These are phyloP conservation scores for Gymnothorax reevesii DNA, from an alignment of 2,797 vertebrate species.

Conservation along the genomic window DNA sequence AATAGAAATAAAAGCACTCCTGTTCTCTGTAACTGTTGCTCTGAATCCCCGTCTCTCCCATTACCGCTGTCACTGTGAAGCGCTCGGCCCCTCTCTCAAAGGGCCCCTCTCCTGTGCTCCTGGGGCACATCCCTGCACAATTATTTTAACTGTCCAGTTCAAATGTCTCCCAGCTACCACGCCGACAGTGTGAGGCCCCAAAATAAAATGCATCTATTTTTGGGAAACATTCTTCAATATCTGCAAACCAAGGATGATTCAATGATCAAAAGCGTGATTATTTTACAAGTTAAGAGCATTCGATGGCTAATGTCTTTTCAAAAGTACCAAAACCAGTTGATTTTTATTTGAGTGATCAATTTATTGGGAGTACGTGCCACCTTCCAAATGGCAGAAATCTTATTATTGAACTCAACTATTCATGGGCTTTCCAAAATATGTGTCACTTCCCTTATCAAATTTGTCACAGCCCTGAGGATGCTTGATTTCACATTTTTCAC, in stretches of 20 bases:
- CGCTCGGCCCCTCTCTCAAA: slow-evolving; percentile 47
- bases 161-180: background rate
- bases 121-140: slow-evolving; percentile 30
- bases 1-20: slow-evolving; percentile 76
- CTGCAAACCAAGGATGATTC: too few species aligned
- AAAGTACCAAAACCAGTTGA: too few species aligned
- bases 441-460: background rate
- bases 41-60: slow-evolving; percentile 60
- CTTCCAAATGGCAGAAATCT: too few species aligned
- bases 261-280: too few species aligned
- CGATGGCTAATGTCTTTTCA: too few species aligned
- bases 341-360: too few species aligned
- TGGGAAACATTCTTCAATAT: too few species aligned
- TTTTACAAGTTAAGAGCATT: too few species aligned
- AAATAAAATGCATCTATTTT: background rate
- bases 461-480: background rate
- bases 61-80: slow-evolving; percentile 52
- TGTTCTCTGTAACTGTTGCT: slow-evolving; percentile 69
- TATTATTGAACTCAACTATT: too few species aligned
- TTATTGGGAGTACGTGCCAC: too few species aligned
- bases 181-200: background rate
- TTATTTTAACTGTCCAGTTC: slow-evolving; percentile 38
- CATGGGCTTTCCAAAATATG: background rate
- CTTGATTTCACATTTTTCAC: background rate
- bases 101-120: slow-evolving; percentile 41